These are phyloP conservation scores for Platyura marginata DNA, from an alignment of 1,140 invertebrate species.

Conservation along the genomic window DNA sequence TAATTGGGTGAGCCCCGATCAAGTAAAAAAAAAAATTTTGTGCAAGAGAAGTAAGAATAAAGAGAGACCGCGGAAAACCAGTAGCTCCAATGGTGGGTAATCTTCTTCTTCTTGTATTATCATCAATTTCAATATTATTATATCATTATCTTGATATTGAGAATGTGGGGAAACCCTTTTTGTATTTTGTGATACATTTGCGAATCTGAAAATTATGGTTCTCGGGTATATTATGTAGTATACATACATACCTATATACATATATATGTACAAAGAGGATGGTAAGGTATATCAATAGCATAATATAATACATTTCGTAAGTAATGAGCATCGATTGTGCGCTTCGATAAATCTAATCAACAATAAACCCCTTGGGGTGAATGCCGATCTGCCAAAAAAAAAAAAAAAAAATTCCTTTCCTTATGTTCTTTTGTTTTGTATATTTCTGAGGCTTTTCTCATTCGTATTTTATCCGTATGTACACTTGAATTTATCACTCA, in stretches of 20 bases:
- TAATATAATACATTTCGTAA: background rate
- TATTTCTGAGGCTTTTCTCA: background rate
- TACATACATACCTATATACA: background rate
- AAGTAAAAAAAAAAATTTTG: background rate
- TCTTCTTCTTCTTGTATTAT: background rate
- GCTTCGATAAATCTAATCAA: background rate
- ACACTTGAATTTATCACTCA: background rate
- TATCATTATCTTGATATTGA: too few species aligned
- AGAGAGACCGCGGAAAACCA: background rate
- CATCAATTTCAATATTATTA: background rate
- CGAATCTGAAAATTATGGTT: too few species aligned
- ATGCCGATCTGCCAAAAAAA: background rate
- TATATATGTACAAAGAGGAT: too few species aligned
- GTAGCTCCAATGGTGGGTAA: background rate
- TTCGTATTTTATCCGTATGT: background rate
- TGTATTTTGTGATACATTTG: too few species aligned
- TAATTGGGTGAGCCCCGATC: background rate
- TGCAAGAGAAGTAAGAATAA: background rate
- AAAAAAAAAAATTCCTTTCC: background rate
- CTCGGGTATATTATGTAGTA: background rate
- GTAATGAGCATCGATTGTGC: background rate
- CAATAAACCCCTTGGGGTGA: background rate
- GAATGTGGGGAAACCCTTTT: too few species aligned
- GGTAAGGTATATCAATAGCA: background rate
- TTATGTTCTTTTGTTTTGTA: background rate